A percentile compares a stretch with the other conserved stretches of the same genome.
These are phyloP conservation scores for Endomychus coccineus DNA, from an alignment of 2,888 invertebrate species.

Conservation along the genomic window DNA sequence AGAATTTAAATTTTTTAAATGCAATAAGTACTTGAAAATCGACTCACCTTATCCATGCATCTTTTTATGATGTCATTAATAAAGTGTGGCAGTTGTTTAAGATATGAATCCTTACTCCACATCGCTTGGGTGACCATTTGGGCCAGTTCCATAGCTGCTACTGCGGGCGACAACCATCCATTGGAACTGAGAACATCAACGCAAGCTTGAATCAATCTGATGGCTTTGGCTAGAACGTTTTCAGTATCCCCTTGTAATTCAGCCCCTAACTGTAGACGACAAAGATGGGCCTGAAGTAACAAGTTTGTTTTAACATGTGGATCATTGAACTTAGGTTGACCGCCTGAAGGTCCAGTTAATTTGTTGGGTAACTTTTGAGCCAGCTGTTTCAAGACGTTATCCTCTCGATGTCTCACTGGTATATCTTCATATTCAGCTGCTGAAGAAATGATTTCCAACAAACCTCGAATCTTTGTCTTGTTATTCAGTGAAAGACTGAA, in stretches of 20 bases:
- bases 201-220: slow-evolving; percentile 81
- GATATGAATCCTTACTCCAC: slow-evolving; percentile 98
- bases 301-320: slow-evolving; percentile 97
- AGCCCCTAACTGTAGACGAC: slow-evolving; percentile 87
- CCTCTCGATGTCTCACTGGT: slow-evolving; percentile 92
- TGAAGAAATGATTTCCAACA: slow-evolving; percentile 95
- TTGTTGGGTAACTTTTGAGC: slow-evolving; percentile 54
- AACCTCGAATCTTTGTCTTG: slow-evolving; percentile 95
- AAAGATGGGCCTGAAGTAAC: slow-evolving; percentile 90
- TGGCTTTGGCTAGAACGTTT: slow-evolving; percentile 73
- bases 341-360: slow-evolving; percentile 52
- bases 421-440: slow-evolving; percentile 95
- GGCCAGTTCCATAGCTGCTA: slow-evolving; percentile 98
- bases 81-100: slow-evolving; percentile 96
- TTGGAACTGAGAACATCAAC: slow-evolving; percentile 91
- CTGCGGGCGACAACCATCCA: slow-evolving; percentile 96
- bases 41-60: slow-evolving; percentile 75
- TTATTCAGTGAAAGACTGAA: slow-evolving; percentile 94
- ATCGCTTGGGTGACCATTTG: slow-evolving; percentile 99
- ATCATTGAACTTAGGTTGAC: slow-evolving; percentile 79
- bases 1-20: too few relatives aligned
- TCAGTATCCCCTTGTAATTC: slow-evolving; percentile 97
- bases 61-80: slow-evolving; percentile 79
- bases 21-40: background rate
- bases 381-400: slow-evolving; percentile 64